Conservation (phyloP, 2,113 vertebrate species). For the Muntiacus reevesi region DNA sequence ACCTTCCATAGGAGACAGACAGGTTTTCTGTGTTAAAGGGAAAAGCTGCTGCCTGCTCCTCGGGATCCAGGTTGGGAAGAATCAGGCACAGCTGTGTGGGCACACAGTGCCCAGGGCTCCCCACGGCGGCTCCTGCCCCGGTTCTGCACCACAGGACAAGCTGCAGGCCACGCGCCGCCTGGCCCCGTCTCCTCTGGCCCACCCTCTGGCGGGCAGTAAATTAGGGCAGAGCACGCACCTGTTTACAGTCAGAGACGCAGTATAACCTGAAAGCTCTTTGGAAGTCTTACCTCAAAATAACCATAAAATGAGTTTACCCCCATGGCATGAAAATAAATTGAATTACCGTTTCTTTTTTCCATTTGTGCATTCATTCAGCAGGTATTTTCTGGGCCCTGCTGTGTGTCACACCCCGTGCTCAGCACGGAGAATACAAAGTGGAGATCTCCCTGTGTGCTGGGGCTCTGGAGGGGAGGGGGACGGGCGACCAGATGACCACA, state of each 20-base stretch:
- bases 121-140: background rate
- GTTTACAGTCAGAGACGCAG: background rate
- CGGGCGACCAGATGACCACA: background rate
- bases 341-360: background rate
- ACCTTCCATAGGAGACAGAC: background rate
- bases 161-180: background rate
- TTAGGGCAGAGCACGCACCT: background rate
- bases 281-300: conserved; percentile 4
- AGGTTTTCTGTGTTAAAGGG: background rate
- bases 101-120: background rate
- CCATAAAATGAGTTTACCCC: background rate
- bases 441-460: background rate
- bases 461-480: background rate
- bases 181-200: background rate
- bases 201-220: background rate
- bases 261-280: background rate
- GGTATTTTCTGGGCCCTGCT: background rate
- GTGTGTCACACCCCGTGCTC: background rate
- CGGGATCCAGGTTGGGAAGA: background rate
- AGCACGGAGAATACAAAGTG: background rate
- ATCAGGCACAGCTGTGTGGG: background rate
- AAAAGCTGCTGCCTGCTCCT: background rate
- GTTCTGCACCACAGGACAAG: background rate
- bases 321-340: background rate
- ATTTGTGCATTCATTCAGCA: background rate